A percentile compares a stretch with the other conserved stretches of the same genome.
phyloP scores from a whole-genome alignment of 2,888 invertebrate species.

The Drosophila sordidula region DNA sequence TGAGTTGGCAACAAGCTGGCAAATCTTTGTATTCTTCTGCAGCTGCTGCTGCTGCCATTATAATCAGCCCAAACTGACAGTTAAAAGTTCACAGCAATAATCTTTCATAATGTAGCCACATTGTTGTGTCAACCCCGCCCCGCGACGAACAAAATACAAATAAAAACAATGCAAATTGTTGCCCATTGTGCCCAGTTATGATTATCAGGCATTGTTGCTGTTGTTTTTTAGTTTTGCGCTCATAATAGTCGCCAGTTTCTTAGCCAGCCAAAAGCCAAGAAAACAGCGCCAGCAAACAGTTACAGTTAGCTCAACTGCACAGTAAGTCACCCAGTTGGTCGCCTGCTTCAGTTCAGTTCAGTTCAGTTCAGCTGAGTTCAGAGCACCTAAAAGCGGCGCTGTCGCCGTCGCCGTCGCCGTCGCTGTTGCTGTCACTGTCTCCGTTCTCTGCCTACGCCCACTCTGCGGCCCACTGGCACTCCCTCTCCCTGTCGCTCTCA shows the following conservation, averaged over 20 bases:
- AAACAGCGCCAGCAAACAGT: slow-evolving; percentile 25
- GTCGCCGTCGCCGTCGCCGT: slow-evolving; percentile 22
- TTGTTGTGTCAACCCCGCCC: slow-evolving; percentile 32
- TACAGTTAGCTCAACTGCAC: slow-evolving; percentile 25
- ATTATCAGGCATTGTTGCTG: slow-evolving; percentile 69
- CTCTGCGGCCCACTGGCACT: slow-evolving; percentile 4
- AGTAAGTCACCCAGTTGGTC: slow-evolving; percentile 60
- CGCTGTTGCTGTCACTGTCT: slow-evolving; percentile 5
- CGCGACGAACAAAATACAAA: not conserved
- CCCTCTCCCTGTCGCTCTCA: not conserved
- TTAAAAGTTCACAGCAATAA: slow-evolving; percentile 64
- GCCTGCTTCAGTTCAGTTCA: slow-evolving; percentile 25
- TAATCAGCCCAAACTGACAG: slow-evolving; percentile 21
- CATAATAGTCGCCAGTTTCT: slow-evolving; percentile 45
- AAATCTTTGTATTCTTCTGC: not conserved
- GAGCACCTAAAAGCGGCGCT: slow-evolving; percentile 59
- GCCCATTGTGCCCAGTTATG: slow-evolving; percentile 74
- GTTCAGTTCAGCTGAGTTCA: slow-evolving; percentile 65
- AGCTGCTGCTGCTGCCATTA: not conserved
- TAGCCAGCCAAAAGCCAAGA: slow-evolving; percentile 33
- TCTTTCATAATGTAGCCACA: slow-evolving; percentile 67
- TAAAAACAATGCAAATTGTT: slow-evolving; percentile 64
- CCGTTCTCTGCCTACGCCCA: slow-evolving; percentile 29
- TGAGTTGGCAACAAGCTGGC: not conserved
- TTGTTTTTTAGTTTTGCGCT: slow-evolving; percentile 38